A percentile compares a stretch with the other conserved stretches of the same genome.
These are phyloP conservation scores for Hoplostethus mediterraneus DNA, from an alignment of 2,797 vertebrate species.

Conservation along the genomic window DNA sequence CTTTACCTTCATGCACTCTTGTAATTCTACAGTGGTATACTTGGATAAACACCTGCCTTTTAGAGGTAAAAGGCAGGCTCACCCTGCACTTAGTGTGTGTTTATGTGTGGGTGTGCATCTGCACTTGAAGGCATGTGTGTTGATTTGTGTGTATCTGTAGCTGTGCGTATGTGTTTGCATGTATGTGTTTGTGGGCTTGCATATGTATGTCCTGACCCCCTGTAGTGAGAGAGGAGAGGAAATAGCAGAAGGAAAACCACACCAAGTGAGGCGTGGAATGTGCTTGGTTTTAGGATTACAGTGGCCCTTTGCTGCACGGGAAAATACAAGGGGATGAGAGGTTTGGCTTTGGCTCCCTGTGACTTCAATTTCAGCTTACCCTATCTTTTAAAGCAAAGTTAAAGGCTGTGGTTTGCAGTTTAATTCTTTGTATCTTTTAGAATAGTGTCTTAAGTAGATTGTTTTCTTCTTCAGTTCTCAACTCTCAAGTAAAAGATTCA, in stretches of 20 bases:
- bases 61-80: neutral
- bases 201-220: constrained; percentile 52
- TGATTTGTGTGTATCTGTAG: constrained; percentile 33
- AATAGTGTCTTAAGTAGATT: constrained; percentile 29
- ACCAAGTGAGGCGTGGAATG: constrained; percentile 65
- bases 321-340: constrained; percentile 62
- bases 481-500: constrained; percentile 21
- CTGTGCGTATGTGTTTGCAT: neutral
- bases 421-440: constrained; percentile 46
- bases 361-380: constrained; percentile 42
- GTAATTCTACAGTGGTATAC: constrained; percentile 55
- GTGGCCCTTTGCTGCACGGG: constrained; percentile 48
- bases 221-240: constrained; percentile 40
- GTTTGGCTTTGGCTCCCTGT: constrained; percentile 44
- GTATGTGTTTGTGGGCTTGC: constrained; percentile 32
- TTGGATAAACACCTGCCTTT: constrained; percentile 39
- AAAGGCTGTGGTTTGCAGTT: constrained; percentile 31
- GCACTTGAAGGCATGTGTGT: constrained; percentile 40
- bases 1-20: constrained; percentile 28
- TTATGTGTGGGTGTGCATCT: constrained; percentile 69
- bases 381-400: constrained; percentile 40
- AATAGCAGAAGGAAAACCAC: constrained; percentile 53
- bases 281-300: constrained; percentile 66
- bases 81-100: constrained; percentile 36
- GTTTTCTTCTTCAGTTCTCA: constrained; percentile 21